Evolutionary conservation across 2,888 invertebrate species (phyloP).

Genomic region (Lasioglossum leucozonium): DNA sequence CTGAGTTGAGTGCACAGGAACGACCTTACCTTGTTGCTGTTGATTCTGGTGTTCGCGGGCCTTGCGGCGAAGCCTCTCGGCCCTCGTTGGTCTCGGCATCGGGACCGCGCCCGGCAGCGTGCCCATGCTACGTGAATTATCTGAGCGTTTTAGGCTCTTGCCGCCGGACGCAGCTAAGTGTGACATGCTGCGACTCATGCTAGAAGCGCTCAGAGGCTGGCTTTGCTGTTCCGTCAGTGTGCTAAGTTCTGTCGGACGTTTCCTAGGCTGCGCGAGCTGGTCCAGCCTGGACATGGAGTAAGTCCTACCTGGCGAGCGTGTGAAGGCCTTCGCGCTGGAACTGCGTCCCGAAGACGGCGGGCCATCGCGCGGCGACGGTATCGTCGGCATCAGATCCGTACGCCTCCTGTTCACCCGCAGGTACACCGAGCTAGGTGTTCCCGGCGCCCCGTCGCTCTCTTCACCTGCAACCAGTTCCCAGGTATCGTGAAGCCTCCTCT

Average conservation of each 20-base stretch:
- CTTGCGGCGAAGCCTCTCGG: constrained; percentile 82
- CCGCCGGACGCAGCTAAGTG: constrained; percentile 86
- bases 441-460: constrained; percentile 79
- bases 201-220: constrained; percentile 82
- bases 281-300: constrained; percentile 97
- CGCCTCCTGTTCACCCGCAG: constrained; percentile 93
- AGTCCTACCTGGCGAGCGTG: constrained; percentile 92
- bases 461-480: constrained; percentile 80
- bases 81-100: constrained; percentile 80
- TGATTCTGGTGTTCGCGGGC: constrained; percentile 81
- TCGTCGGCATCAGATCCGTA: constrained; percentile 96
- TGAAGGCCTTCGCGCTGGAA: constrained; percentile 83
- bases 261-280: constrained; percentile 91
- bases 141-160: constrained; percentile 82
- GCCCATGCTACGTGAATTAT: constrained; percentile 84
- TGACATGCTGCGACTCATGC: constrained; percentile 90
- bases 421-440: constrained; percentile 87
- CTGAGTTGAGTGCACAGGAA: constrained; percentile 77
- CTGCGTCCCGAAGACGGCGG: constrained; percentile 78
- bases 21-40: constrained; percentile 81
- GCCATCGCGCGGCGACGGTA: constrained; percentile 90
- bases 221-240: constrained; percentile 79
- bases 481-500: neutral
- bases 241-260: constrained; percentile 83
- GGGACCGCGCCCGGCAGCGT: constrained; percentile 81